These are phyloP conservation scores for Podotricha telesiphe DNA, from an alignment of 2,888 invertebrate species.

Conservation along the genomic window DNA sequence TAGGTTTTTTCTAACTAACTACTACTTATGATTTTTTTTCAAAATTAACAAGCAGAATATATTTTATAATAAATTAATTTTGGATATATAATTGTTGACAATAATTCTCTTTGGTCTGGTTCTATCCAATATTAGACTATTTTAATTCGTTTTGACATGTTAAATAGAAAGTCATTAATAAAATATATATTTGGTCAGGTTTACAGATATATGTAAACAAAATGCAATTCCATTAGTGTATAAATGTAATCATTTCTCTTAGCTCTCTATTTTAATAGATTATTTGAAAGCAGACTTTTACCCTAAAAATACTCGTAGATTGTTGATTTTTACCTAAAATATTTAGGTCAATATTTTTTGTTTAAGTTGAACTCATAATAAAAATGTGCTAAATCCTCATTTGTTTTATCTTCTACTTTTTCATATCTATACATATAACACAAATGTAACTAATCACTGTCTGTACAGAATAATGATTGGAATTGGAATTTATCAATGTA, in stretches of 20 bases:
- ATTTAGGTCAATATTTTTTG: too few relatives aligned
- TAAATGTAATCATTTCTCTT: neutral
- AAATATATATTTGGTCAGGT: neutral
- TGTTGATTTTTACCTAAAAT: too few relatives aligned
- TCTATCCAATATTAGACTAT: constrained; percentile 1
- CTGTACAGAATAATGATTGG: too few relatives aligned
- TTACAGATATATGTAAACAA: neutral
- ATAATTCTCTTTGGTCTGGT: constrained; percentile 1
- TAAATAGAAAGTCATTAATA: constrained; percentile 1
- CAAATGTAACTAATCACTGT: too few relatives aligned
- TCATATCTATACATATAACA: too few relatives aligned
- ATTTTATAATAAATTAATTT: neutral
- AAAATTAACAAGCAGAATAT: neutral
- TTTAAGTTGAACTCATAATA: too few relatives aligned
- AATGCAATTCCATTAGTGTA: neutral
- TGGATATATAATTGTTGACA: neutral
- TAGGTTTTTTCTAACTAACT: too few relatives aligned
- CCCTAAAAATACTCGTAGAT: too few relatives aligned
- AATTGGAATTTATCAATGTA: too few relatives aligned
- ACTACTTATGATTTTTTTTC: neutral
- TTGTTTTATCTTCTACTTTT: too few relatives aligned
- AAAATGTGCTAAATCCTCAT: too few relatives aligned
- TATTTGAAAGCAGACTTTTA: neutral
- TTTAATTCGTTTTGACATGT: constrained; percentile 13
- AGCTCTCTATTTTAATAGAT: neutral